phyloP scores from a whole-genome alignment of 2,888 invertebrate genomes.

The Sesia bembeciformis region DNA sequence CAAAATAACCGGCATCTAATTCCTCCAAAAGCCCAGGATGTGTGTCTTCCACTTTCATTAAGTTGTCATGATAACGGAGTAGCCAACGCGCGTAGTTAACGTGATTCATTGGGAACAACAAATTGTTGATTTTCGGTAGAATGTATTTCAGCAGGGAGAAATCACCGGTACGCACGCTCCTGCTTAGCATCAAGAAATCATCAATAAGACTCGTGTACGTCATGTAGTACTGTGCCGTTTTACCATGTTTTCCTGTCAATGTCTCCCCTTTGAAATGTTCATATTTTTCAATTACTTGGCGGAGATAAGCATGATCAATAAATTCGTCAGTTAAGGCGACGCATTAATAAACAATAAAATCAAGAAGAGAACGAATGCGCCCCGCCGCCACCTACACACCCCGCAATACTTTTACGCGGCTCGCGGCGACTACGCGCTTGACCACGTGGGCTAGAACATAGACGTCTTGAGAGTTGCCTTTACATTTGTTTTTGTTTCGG shows the following conservation, averaged over 20 bases:
- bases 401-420: too few relatives aligned
- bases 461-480: too few relatives aligned
- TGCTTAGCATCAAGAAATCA: background rate
- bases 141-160: slow-evolving; percentile 5
- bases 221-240: slow-evolving; percentile 10
- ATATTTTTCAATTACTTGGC: slow-evolving; percentile 3
- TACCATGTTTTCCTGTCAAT: slow-evolving; percentile 6
- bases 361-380: too few relatives aligned
- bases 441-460: too few relatives aligned
- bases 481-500: too few relatives aligned
- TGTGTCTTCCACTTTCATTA: slow-evolving; percentile 10
- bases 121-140: slow-evolving; percentile 12
- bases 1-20: slow-evolving; percentile 11
- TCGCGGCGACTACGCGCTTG: too few relatives aligned
- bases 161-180: slow-evolving; percentile 10
- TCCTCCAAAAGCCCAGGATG: slow-evolving; percentile 11
- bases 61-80: slow-evolving; percentile 12
- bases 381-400: too few relatives aligned
- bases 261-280: slow-evolving; percentile 3
- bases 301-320: too few relatives aligned
- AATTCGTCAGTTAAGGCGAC: too few relatives aligned
- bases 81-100: slow-evolving; percentile 15
- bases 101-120: slow-evolving; percentile 13
- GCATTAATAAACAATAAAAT: too few relatives aligned
- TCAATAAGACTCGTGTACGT: slow-evolving; percentile 5